Evolutionary conservation across 92 coral and sea anemone genomes (phyloP).

Genomic region (Phymanthus crucifer): DNA sequence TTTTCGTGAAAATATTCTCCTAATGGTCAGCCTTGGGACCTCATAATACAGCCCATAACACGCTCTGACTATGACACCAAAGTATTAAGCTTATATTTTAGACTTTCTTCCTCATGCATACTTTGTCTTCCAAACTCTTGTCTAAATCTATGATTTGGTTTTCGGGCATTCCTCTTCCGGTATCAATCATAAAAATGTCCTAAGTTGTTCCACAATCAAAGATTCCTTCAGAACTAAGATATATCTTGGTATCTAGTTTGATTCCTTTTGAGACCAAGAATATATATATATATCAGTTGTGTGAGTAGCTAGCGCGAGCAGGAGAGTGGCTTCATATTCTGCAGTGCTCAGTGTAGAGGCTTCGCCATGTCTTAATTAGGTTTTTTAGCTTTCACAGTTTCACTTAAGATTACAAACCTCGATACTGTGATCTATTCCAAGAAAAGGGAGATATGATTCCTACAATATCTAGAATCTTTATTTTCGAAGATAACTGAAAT

Average conservation of each 20-base stretch:
- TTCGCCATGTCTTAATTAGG: background rate
- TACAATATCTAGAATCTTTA: background rate
- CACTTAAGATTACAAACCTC: background rate
- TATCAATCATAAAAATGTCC: background rate
- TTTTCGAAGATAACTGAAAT: background rate
- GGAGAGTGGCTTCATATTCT: background rate
- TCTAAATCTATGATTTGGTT: slow-evolving; percentile 4
- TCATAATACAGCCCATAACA: slow-evolving; percentile 2
- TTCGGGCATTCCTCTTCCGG: slow-evolving; percentile 35
- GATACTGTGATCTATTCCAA: background rate
- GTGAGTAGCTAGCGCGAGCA: background rate
- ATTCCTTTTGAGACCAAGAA: background rate
- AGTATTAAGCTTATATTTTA: background rate
- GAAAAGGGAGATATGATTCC: background rate
- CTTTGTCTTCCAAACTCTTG: slow-evolving; percentile 14
- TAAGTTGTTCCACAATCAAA: background rate
- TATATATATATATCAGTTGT: background rate
- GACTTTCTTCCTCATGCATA: slow-evolving; percentile 1
- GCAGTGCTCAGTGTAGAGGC: background rate
- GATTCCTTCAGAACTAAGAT: background rate
- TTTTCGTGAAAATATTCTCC: slow-evolving; percentile 17
- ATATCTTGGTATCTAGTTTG: background rate
- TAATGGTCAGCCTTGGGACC: slow-evolving; percentile 4
- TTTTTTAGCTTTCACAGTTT: background rate
- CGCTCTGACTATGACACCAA: background rate